Evolutionary conservation across 2,113 vertebrate species (phyloP).

Genomic region (Mola mola): DNA sequence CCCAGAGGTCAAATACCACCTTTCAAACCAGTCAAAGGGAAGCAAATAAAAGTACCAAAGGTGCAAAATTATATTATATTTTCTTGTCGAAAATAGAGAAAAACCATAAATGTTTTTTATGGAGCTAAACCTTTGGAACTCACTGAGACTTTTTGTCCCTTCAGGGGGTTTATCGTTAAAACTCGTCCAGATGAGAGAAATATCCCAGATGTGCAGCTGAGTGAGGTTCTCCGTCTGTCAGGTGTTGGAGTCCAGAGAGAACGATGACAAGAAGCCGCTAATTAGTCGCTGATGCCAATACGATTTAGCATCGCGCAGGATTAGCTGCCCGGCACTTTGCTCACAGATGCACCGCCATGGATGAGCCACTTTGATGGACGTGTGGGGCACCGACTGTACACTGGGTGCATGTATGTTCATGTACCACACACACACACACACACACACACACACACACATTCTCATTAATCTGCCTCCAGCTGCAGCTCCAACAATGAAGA

Average conservation of each 20-base stretch:
- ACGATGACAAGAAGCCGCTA: constrained; percentile 4
- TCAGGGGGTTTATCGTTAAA: not conserved
- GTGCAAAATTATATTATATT: too few relatives aligned
- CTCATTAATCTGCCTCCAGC: constrained; percentile 33
- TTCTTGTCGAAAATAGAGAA: too few relatives aligned
- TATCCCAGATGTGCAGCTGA: not conserved
- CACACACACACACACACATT: constrained; percentile 1
- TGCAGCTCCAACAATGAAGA: constrained; percentile 14
- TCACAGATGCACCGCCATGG: constrained; percentile 42
- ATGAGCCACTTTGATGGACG: constrained; percentile 50
- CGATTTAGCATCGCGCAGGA: constrained; percentile 14
- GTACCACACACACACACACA: constrained; percentile 12
- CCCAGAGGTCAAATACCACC: too few relatives aligned
- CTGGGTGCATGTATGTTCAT: constrained; percentile 41
- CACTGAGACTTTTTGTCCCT: not conserved
- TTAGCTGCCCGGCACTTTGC: constrained; percentile 15
- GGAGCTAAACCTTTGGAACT: too few relatives aligned
- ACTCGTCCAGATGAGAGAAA: too few relatives aligned
- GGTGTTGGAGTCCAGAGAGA: not conserved
- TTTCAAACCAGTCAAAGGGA: too few relatives aligned
- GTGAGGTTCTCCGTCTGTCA: not conserved
- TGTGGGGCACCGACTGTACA: constrained; percentile 10
- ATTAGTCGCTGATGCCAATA: constrained; percentile 23
- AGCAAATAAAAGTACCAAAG: too few relatives aligned
- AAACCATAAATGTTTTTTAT: too few relatives aligned